Evolutionary conservation across 2,113 vertebrate species (phyloP), one percentile per base, ranked within the genome.

Genomic region (Chaetura pelagica): DNA sequence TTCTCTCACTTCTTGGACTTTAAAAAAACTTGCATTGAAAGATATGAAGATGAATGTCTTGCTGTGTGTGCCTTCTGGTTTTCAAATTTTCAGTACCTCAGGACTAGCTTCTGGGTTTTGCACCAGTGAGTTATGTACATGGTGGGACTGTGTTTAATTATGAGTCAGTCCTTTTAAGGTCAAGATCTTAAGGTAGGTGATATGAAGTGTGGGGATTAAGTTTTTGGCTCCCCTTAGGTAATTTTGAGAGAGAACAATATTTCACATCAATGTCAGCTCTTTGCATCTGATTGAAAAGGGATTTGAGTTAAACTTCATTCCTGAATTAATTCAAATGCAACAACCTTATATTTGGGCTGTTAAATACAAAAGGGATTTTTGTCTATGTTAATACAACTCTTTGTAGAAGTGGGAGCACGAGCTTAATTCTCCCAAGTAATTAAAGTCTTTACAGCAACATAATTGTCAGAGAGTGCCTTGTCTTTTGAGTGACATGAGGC

Each of bases 131-230:
- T 91, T 83, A 26, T 32, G 67, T 66, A 15, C 51, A 23, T 10
- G 10, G 54, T 79, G 46, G 59, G 51, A 42, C 71, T 92, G 46
- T 86, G 72, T 88, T 90, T 80, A 83, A 95, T 94, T 93, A 74
- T 35, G 38, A 61, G 42, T 63, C 52, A 48, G 17, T 67, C 61
- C 48, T 95, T 92, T 67, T 93, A 75, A 87, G 69, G 68, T 71
- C 71, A 87, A 90, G 91, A 78, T 90, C 64, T 91, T 89, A 63
- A 92, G 13, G 2, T 80, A 66, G 67, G 52, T 83, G 42, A 74
- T 58, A 7, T 83, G 40, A 92, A 59, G 19, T 12, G 21, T 55
- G 7, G 15, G 77, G 9, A 27, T 22, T 42, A 30, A 26, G 4
- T 71, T 61, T 48, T 35, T 73, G 35, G 59, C 46, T 88, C 3